These are phyloP conservation scores for Heteropelma amictum DNA, from an alignment of 2,888 invertebrate species.

Conservation along the genomic window DNA sequence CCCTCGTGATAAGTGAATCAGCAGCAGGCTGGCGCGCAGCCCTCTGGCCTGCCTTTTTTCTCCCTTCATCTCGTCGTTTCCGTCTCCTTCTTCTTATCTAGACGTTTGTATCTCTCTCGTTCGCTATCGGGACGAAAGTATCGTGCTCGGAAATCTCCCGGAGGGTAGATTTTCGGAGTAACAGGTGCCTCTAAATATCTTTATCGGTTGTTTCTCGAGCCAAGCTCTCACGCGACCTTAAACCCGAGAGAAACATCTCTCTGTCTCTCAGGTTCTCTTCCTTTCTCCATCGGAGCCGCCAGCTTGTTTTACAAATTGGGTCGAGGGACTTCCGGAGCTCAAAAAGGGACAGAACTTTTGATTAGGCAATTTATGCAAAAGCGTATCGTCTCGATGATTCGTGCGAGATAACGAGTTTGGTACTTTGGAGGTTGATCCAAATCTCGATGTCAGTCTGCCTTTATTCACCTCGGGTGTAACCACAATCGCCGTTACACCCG, in stretches of 20 bases:
- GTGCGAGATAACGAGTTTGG: no score
- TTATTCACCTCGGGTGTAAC: no score
- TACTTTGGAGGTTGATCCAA: no score
- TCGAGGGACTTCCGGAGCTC: neutral
- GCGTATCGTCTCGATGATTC: neutral
- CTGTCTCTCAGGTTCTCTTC: neutral
- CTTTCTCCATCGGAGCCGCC: neutral
- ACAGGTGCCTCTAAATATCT: conserved; percentile 48
- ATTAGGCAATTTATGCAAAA: neutral
- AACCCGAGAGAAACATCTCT: no score
- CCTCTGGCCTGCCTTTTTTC: neutral
- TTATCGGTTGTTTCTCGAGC: neutral
- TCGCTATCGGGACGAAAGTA: conserved; percentile 17
- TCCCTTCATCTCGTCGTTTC: neutral
- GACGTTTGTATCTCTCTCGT: no score
- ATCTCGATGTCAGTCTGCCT: no score
- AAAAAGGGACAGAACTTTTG: neutral
- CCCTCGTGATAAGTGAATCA: conserved; percentile 33
- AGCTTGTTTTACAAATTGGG: neutral
- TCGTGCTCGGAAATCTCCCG: conserved; percentile 30
- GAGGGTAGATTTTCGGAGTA: conserved; percentile 46
- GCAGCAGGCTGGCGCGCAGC: conserved; percentile 21
- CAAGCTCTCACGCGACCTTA: no score
- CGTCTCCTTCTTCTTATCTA: neutral
- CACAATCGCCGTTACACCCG: no score